A percentile compares a stretch with the other conserved stretches of the same genome.
Conservation (phyloP, 2,113 vertebrate species). For the Tragelaphus scriptus region DNA sequence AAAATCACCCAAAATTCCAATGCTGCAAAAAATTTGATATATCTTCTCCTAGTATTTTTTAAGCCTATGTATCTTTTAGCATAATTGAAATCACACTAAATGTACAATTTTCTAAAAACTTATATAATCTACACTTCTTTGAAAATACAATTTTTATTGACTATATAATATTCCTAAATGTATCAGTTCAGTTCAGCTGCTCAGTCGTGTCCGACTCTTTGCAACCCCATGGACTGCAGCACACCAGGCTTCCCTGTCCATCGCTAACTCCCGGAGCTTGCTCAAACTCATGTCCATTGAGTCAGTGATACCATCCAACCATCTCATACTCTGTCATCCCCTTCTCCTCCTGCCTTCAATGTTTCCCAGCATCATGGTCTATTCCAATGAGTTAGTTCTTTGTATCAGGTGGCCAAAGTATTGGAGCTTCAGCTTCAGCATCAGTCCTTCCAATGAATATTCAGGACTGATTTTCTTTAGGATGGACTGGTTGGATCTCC, state of each 20-base stretch:
- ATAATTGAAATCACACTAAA: not conserved
- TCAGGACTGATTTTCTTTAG: not conserved
- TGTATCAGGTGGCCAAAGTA: not conserved
- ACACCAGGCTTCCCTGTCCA: not conserved
- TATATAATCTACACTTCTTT: not conserved
- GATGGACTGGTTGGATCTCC: not conserved
- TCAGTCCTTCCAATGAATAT: not conserved
- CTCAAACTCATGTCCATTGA: not conserved
- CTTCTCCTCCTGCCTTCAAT: not conserved
- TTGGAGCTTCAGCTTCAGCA: not conserved
- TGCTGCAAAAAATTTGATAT: not conserved
- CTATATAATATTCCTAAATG: not conserved
- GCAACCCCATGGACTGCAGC: not conserved
- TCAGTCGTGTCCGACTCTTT: not conserved
- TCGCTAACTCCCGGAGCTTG: not conserved
- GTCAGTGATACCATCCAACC: not conserved
- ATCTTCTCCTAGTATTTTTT: not conserved
- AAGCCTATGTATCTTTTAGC: not conserved
- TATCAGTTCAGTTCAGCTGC: not conserved
- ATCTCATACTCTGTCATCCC: not conserved
- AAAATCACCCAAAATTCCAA: not conserved
- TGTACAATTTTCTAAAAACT: not conserved
- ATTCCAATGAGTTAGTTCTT: not conserved
- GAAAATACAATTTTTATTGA: constrained; percentile 21
- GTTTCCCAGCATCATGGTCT: not conserved